Evolutionary conservation across 2,113 vertebrate species (phyloP).

Genomic region (Pycnonotus jocosus): DNA sequence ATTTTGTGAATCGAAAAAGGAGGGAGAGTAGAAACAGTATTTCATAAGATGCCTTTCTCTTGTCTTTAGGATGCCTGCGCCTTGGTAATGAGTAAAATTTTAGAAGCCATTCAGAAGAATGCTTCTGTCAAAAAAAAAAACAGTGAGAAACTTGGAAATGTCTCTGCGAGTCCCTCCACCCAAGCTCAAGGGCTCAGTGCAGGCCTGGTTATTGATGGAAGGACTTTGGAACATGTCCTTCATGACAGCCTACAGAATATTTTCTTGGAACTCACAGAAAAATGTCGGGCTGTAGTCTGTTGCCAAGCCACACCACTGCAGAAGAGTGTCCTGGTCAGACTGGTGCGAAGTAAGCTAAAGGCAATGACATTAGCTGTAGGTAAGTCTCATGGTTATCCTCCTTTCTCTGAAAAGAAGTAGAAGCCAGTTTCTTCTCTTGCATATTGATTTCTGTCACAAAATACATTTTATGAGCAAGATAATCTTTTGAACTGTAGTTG

Average conservation of each 20-base stretch:
- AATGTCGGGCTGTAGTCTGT: slow-evolving; percentile 80
- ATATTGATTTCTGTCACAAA: background rate
- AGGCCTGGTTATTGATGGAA: slow-evolving; percentile 80
- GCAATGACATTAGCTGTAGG: slow-evolving; percentile 84
- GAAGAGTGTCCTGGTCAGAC: slow-evolving; percentile 82
- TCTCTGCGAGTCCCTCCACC: background rate
- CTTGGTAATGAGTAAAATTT: slow-evolving; percentile 69
- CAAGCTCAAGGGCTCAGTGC: slow-evolving; percentile 14
- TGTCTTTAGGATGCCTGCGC: slow-evolving; percentile 79
- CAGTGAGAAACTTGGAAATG: background rate
- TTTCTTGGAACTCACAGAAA: slow-evolving; percentile 75
- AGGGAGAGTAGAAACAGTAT: background rate
- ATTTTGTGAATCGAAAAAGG: background rate
- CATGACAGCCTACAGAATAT: slow-evolving; percentile 69
- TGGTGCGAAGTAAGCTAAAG: slow-evolving; percentile 72
- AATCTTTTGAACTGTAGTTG: background rate
- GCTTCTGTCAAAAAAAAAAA: rapidly evolving
- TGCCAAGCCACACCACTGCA: slow-evolving; percentile 84
- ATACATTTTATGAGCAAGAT: background rate
- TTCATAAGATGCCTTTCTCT: background rate
- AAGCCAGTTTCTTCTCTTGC: background rate
- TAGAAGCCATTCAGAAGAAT: slow-evolving; percentile 63
- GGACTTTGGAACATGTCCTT: slow-evolving; percentile 76
- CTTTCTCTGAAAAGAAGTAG: background rate
- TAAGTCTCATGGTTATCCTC: slow-evolving; percentile 43